Evolutionary conservation across 2,797 vertebrate species (phyloP).

Genomic region (Trematomus bernacchii): DNA sequence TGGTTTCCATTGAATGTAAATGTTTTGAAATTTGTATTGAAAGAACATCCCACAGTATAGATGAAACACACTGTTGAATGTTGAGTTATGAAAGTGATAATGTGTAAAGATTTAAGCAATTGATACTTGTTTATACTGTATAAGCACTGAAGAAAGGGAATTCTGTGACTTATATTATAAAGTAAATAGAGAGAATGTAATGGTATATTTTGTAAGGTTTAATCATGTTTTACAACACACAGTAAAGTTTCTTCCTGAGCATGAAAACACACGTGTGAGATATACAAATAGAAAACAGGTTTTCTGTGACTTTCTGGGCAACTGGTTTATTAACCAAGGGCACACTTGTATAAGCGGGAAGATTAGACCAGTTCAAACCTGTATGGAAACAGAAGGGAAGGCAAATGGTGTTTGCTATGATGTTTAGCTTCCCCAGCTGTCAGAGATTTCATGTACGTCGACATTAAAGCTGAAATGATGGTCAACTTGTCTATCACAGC

Average conservation of each 20-base stretch:
- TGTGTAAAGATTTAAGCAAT: constrained; percentile 16
- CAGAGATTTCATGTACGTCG: constrained; percentile 29
- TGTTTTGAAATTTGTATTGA: not conserved
- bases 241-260: constrained; percentile 15
- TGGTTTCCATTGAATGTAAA: constrained; percentile 18
- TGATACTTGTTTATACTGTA: constrained; percentile 30
- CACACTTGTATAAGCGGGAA: constrained; percentile 45
- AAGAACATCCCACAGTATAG: not conserved
- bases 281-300: constrained; percentile 68
- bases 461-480: constrained; percentile 43
- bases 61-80: constrained; percentile 26
- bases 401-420: not conserved
- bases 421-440: constrained; percentile 23
- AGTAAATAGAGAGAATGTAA: constrained; percentile 28
- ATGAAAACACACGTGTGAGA: constrained; percentile 42
- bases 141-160: constrained; percentile 24
- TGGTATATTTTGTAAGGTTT: constrained; percentile 52
- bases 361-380: constrained; percentile 62
- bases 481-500: constrained; percentile 15
- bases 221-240: constrained; percentile 37
- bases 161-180: constrained; percentile 20
- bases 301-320: constrained; percentile 51
- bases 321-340: constrained; percentile 18
- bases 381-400: constrained; percentile 9
- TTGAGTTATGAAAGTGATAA: constrained; percentile 35